Evolutionary conservation across 2,888 invertebrate species (phyloP).

Genomic region (Tipula confusa): DNA sequence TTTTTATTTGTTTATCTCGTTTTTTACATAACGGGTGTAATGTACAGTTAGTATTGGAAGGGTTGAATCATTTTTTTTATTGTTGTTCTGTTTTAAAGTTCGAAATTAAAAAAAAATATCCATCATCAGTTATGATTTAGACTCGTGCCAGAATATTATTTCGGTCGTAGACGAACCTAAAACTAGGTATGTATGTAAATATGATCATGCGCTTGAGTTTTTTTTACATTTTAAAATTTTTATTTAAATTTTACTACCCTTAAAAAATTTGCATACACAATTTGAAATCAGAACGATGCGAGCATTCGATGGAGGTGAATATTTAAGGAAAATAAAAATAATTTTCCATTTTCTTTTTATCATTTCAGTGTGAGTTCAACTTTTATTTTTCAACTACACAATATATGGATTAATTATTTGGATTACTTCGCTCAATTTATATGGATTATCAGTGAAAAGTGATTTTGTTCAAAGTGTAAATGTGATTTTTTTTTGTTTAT

Average conservation of each 20-base stretch:
- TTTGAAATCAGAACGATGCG: neutral
- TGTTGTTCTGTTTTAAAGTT: neutral
- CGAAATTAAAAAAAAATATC: neutral
- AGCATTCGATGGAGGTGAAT: neutral
- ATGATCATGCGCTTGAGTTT: neutral
- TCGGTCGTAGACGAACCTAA: neutral
- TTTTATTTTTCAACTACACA: neutral
- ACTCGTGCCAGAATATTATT: neutral
- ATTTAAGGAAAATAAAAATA: neutral
- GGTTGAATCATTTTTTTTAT: neutral
- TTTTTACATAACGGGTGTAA: too few relatives aligned
- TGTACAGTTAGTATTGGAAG: too few relatives aligned
- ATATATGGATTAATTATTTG: neutral
- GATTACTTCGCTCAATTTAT: neutral
- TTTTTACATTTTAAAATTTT: neutral
- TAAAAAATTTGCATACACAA: neutral
- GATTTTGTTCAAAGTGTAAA: neutral
- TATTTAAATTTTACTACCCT: neutral
- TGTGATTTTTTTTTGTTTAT: neutral
- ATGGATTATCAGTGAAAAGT: neutral
- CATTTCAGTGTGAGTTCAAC: neutral
- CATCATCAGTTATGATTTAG: neutral
- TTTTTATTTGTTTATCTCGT: neutral
- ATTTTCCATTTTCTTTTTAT: neutral
- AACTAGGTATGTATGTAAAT: neutral